phyloP scores from a whole-genome alignment of 2,797 vertebrate species.

The Acipenser oxyrinchus region DNA sequence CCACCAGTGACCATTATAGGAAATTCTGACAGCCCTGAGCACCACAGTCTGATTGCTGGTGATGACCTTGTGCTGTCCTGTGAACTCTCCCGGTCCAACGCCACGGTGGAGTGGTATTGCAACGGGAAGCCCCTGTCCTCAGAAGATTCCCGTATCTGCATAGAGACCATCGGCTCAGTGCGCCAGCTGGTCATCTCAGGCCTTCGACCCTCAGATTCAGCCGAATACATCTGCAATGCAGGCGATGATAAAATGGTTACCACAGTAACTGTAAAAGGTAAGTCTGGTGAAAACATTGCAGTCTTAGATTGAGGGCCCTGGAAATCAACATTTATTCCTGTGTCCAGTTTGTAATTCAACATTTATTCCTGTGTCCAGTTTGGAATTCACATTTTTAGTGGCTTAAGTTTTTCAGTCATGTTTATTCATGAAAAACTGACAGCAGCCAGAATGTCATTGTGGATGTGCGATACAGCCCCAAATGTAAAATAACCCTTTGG shows the following conservation, averaged over 20 bases:
- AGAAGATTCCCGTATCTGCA: conserved; percentile 57
- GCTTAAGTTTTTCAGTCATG: no score
- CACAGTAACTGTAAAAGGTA: conserved; percentile 79
- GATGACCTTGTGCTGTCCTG: conserved; percentile 82
- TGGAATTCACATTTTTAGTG: no score
- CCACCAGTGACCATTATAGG: conserved; percentile 73
- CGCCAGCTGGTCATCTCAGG: conserved; percentile 72
- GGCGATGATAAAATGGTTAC: conserved; percentile 78
- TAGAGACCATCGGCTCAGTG: conserved; percentile 65
- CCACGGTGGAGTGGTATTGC: conserved; percentile 78
- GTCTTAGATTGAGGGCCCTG: no score
- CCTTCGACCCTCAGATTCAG: conserved; percentile 63
- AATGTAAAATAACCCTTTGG: no score
- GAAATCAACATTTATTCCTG: no score
- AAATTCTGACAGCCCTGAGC: conserved; percentile 57
- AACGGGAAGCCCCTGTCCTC: conserved; percentile 68
- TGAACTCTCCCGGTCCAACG: conserved; percentile 68
- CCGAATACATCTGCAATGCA: conserved; percentile 83
- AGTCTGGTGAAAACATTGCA: conserved; percentile 11
- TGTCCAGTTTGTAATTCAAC: no score
- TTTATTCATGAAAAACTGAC: no score
- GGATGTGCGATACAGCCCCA: no score
- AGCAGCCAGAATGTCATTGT: no score
- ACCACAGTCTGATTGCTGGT: conserved; percentile 58
- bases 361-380: no score